Base-by-base conservation (phyloP, 2,888 invertebrate genomes). In the Biston stratarius region DNA sequence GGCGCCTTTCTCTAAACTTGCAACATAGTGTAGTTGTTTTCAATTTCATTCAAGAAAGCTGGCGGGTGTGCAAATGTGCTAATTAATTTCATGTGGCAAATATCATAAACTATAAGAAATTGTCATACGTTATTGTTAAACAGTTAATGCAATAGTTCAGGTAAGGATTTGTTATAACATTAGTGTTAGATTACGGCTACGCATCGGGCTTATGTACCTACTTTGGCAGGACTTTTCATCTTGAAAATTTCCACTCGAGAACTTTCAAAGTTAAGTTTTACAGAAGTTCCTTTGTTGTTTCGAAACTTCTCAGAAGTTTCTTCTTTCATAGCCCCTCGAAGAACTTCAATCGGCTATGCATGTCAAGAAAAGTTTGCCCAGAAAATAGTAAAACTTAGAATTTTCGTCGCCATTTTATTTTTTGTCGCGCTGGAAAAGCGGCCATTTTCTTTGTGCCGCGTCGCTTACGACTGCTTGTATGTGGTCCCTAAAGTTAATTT, bases 401-500 rank as follows among this genome's bases (percentile, higher is more conserved):
- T 94, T 94, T 94, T 94, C 94, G 94, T 94, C 94, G 94, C 94
- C 94, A 94, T 94, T 94, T 94, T 94, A 94, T 92, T 94, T 94
- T 94, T 94, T 94, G 94, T 94, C 92, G 93, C 88, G 94, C 93
- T 94, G 94, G 94, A 94, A 94, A 94, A 94, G 94, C 94, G 94
- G 94, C 94, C 94, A 94, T 94, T 94, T 94, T 94, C 94, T 94
- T 93, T 93, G 91, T 94, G 94, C 94, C 94, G 94, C 94, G 94
- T 94, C 94, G 94, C 90, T 91, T 91, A 92, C 89, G 87, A 88
- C 86, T 85, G 85, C 82, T 86, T 84, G 83, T 90, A 91, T 89
- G 91, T 90, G 91, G 90, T 91, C 91, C 87, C 72, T 86, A 90
- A 92, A 94, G 93, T 92, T 92, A 92, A 91, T 87, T 91, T 90